A percentile compares a stretch with the other conserved stretches of the same genome.
Evolutionary conservation across 2,113 vertebrate species (phyloP).

Genomic region (Trochalopteron elliotii): DNA sequence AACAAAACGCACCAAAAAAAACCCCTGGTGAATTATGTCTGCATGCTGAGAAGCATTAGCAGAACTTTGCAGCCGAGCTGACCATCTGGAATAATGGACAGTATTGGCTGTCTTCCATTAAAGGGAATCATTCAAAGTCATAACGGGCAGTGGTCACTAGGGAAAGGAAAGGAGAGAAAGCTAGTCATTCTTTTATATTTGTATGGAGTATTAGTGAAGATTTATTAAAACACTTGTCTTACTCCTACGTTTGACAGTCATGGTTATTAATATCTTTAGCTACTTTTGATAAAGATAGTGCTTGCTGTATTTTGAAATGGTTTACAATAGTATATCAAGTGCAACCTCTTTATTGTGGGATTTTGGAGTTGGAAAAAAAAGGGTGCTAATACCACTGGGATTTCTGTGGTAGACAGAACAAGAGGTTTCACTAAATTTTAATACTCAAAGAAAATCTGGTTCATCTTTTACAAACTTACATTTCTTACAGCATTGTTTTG

Average conservation of each 20-base stretch:
- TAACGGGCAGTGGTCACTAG: constrained; percentile 6
- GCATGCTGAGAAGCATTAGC: constrained; percentile 28
- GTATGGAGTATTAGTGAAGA: constrained; percentile 66
- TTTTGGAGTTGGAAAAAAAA: not conserved
- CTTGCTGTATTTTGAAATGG: constrained; percentile 37
- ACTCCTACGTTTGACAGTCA: constrained; percentile 28
- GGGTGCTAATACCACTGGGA: not conserved
- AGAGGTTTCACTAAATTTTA: not conserved
- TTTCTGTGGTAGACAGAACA: not conserved
- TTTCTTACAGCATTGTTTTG: constrained; percentile 45
- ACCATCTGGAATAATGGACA: constrained; percentile 57
- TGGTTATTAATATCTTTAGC: constrained; percentile 60
- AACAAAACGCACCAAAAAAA: not conserved
- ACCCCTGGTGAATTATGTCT: not conserved
- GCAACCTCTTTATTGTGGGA: not conserved
- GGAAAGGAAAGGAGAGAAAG: constrained; percentile 34
- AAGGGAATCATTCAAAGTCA: constrained; percentile 60
- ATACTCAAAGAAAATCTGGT: not conserved
- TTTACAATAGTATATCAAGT: constrained; percentile 27
- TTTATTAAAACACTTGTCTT: constrained; percentile 72
- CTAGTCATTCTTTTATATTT: constrained; percentile 61
- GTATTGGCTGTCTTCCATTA: constrained; percentile 48
- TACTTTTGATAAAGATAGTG: constrained; percentile 59
- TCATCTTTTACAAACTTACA: not conserved
- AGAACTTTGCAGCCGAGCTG: constrained; percentile 47